Evolutionary conservation across 2,113 vertebrate species (phyloP), one percentile per base, ranked within the genome.

Genomic region (Todiramphus chloris): DNA sequence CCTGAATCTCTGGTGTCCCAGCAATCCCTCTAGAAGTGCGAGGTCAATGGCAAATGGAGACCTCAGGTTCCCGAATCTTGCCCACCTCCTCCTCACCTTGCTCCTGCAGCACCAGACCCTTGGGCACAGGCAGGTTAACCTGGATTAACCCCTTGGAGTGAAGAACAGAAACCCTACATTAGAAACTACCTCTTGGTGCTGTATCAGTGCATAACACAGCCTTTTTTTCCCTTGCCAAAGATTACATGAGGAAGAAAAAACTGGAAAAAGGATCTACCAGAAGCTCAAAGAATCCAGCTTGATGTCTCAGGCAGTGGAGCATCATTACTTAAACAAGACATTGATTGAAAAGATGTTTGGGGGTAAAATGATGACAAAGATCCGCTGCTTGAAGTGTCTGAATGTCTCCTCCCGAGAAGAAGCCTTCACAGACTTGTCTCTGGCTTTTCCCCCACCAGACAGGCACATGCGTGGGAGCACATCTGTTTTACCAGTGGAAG

Each of bases 271-370:
- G 83, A 98, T 98, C 92, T 98, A 96, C 75, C 98, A 98, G 59
- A 98, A 98, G 62, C 97, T 98, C 48, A 98, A 98, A 89, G 97
- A 98, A 84, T 97, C 98, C 73, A 97, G 92, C 76, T 72, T 85
- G 53, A 94, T 92, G 17, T 96, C 97, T 27, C 96, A 96, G 12
- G 81, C 89, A 0, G 95, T 97, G 16, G 97, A 97, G 21, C 83
- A 81, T 16, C 94, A 92, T 5, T 80, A 74, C n/a, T 90, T 96
- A 13, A 96, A 95, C 33, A 94, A 97, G 48, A 98, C 98, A 21
- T 90, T 98, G 6, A 97, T 98, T 72, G 98, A 99, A 96, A 98
- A 96, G 88, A 98, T 98, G 98, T 99, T 99, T 16, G 98, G 98
- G 41, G 98, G 98, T 86, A 98, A 98, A 97, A 98, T 99, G 11